Conservation (phyloP, 2,113 vertebrate species). For the Eretmochelys imbricata region DNA sequence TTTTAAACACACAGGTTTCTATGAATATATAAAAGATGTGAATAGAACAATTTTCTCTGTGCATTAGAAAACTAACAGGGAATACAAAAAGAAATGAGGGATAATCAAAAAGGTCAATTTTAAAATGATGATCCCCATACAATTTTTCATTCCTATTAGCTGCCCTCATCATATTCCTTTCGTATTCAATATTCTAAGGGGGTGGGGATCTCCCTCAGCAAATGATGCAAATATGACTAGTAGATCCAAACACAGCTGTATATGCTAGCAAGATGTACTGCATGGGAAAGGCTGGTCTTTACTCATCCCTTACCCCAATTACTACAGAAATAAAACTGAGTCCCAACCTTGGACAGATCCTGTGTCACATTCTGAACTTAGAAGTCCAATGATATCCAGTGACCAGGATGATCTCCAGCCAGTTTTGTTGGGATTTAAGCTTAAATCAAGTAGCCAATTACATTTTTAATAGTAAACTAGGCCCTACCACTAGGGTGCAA, state of each 20-base stretch:
- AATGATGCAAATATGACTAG: neutral
- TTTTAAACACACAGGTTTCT: neutral
- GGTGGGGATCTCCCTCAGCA: neutral
- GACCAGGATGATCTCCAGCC: neutral
- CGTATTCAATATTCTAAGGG: neutral
- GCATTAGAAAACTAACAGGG: neutral
- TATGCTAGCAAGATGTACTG: neutral
- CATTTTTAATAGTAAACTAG: neutral
- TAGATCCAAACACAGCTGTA: neutral
- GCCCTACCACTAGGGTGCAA: neutral
- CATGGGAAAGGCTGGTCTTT: neutral
- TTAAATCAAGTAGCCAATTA: neutral
- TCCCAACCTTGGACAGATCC: neutral
- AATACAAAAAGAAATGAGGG: neutral
- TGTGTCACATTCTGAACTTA: neutral
- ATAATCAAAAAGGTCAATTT: neutral
- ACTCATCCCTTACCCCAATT: neutral
- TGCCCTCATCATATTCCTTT: neutral
- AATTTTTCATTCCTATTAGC: neutral
- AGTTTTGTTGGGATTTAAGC: neutral
- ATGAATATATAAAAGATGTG: neutral
- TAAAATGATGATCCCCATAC: neutral
- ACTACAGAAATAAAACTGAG: neutral
- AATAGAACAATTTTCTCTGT: neutral
- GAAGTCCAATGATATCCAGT: neutral